phyloP scores from a whole-genome alignment of 53 echinoderm and acorn worm genomes.

The Echinometra lucunter region DNA sequence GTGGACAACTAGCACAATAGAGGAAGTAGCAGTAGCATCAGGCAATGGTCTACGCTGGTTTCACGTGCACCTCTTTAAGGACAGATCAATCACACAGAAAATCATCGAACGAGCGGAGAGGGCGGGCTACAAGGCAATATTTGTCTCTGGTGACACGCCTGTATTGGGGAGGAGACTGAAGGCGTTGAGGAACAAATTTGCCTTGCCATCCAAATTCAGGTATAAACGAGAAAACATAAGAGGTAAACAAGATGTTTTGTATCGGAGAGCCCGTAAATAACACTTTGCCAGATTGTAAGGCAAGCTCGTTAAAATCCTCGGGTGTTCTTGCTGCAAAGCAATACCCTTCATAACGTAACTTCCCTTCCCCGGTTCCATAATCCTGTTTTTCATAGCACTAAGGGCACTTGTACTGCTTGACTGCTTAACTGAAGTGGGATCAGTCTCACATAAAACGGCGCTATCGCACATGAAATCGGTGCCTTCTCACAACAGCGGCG shows the following conservation, averaged over 20 bases:
- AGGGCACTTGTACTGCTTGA: no score
- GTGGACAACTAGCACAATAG: conserved; percentile 63
- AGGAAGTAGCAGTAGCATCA: conserved; percentile 72
- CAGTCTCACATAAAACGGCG: no score
- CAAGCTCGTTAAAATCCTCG: no score
- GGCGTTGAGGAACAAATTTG: neutral
- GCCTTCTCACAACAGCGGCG: no score
- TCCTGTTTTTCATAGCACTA: no score
- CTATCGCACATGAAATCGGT: no score
- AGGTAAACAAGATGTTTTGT: no score
- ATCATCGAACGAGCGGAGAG: conserved; percentile 74
- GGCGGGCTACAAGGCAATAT: conserved; percentile 78
- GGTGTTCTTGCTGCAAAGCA: no score
- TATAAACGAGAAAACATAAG: neutral
- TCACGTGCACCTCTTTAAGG: conserved; percentile 67
- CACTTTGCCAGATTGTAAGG: neutral
- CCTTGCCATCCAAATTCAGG: neutral
- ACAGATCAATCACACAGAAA: conserved; percentile 53
- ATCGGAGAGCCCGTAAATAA: neutral
- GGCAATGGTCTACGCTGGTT: conserved; percentile 68
- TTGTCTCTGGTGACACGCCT: conserved; percentile 72
- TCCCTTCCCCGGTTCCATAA: no score
- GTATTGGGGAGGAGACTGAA: conserved; percentile 16
- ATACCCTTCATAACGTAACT: no score
- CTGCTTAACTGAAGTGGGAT: no score